Evolutionary conservation across 2,797 vertebrate species (phyloP), one percentile per base, ranked within the genome.

Genomic region (Falco rusticolus): DNA sequence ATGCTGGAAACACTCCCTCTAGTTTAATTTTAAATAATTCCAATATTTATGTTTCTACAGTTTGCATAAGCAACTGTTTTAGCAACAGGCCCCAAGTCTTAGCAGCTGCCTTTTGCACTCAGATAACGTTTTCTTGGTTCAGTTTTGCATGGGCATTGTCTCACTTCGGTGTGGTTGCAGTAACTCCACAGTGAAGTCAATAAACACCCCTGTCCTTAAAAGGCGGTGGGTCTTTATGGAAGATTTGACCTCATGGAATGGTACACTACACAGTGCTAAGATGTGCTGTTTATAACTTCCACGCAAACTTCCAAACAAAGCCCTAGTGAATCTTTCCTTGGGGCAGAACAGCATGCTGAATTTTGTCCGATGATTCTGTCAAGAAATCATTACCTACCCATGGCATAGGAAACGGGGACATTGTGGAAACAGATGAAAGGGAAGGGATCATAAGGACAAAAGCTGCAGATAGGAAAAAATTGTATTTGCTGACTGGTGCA

Each of bases 401-500:
- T 3, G 12, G 43, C 74, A 75, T 19, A 83, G 47, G 57, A 68
- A 65, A 26, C 1, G 6, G 29, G 12, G 86, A 21, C 3, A 0
- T 8, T 65, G 43, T 53, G 53, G 53, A 61, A 86, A 43, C 20
- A 57, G 37, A 37, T 1, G 2, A 82, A 60, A 84, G 28, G 10
- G 29, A 54, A 56, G 21, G 3, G 24, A 60, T 56, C 48, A 25
- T 39, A 65, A 39, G 10, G 28, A 60, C 9, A 77, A 18, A 76
- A 75, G 39, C 6, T 86, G 43, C 13, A 81, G 31, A 66, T 3
- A 63, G 25, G 41, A 48, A 33, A 68, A 79, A 87, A 41, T 18
- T 1, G 0, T 47, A 65, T 51, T 74, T 9, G 4, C 26, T 24
- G 7, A 70, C 29, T 3, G 2, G 19, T 57, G 10, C 26, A 39